Evolutionary conservation across 2,797 vertebrate genomes (phyloP), one percentile per base, ranked within the genome.

Genomic region (Lycodopsis pacificus): DNA sequence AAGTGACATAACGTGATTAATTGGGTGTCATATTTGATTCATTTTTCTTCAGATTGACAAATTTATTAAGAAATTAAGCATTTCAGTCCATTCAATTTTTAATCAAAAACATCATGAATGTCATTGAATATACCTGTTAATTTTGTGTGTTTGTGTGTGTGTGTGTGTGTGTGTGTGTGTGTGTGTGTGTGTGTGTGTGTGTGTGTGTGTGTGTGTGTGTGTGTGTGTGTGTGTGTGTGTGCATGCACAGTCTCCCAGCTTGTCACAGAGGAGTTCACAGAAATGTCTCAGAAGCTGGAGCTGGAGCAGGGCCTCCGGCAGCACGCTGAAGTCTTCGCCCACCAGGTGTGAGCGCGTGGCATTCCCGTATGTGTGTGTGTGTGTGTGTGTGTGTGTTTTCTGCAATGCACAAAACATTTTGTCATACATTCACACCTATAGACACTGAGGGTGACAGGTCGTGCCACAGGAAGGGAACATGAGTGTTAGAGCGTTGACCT

Each of bases 241-340:
- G 61, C 72, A 53, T 73, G 44, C 15, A 7, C 90, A 96, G 96
- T 94, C 54, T 96, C 96, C 79, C 93, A 94, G 79, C 83, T 95
- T 30, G 90, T 96, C 88, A 91, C 92, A 0, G 94, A 95, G 71
- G 95, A 97, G 81, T 96, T 95, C 82, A 74, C 87, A 22, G 91
- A 95, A 65, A 92, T 95, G 17, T 82, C 94, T 88, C 91, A 95
- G 91, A 92, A 93, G 77, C 92, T 96, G 82, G 92, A 96, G 81
- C 69, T 95, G 87, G 96, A 97, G 86, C 95, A 95, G 81, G 94
- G 90, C 65, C 94, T 96, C 69, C 86, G 96, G 53, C 92, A 95
- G 65, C 92, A 95, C 0, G 96, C 94, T 0, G 96, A 96, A 89
- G 81, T 83, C 86, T 95, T 96, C 25, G 95, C 96, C 61, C 94